These are phyloP conservation scores for Dinomys branickii DNA, from an alignment of 2,113 vertebrate species.

Conservation along the genomic window DNA sequence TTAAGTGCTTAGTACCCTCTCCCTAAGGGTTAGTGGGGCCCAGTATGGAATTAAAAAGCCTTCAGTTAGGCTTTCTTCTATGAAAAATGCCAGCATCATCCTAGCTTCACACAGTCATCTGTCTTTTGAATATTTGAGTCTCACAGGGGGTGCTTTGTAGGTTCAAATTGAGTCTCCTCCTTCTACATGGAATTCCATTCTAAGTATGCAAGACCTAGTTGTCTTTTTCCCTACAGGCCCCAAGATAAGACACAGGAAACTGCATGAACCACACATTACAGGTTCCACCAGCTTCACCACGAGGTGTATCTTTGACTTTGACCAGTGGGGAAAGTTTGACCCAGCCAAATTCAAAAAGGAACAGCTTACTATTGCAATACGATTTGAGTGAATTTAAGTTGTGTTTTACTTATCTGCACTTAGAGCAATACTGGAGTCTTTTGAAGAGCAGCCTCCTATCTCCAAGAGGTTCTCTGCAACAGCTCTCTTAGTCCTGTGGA, in stretches of 20 bases:
- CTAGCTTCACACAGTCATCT: neutral
- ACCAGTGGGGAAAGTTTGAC: neutral
- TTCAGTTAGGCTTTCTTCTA: neutral
- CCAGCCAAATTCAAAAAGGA: neutral
- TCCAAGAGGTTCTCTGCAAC: neutral
- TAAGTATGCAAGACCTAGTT: no score
- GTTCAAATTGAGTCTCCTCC: neutral
- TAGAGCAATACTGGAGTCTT: neutral
- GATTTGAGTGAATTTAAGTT: neutral
- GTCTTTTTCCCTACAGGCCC: no score
- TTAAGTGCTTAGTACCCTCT: neutral
- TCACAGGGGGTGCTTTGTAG: neutral
- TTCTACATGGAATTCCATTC: neutral
- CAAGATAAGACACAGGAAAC: no score
- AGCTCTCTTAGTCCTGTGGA: neutral
- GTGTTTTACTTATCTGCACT: neutral
- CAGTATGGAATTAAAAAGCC: neutral
- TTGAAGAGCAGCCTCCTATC: neutral
- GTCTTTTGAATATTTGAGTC: neutral
- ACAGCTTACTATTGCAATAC: neutral
- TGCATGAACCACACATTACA: neutral
- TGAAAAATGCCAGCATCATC: neutral
- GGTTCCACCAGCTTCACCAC: neutral
- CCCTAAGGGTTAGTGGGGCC: neutral
- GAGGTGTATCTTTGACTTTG: neutral